A percentile compares a stretch with the other conserved stretches of the same genome.
phyloP scores from a whole-genome alignment of 1,140 invertebrate genomes.

The Penaeus chinensis region DNA sequence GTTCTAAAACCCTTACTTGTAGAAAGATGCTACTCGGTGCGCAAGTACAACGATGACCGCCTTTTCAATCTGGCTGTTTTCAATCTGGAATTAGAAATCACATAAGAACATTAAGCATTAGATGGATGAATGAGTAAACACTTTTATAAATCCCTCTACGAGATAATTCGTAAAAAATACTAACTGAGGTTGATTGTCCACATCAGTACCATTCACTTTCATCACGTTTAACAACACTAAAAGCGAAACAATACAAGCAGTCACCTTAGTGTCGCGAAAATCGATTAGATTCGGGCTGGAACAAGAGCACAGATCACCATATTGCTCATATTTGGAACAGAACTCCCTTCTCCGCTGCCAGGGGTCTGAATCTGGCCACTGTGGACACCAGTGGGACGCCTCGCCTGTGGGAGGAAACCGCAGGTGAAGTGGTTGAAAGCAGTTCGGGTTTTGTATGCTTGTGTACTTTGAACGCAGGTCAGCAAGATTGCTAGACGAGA shows the following conservation, averaged over 20 bases:
- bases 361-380: slow-evolving; percentile 7
- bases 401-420: not conserved
- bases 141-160: not conserved
- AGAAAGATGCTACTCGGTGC: slow-evolving; percentile 27
- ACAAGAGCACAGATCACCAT: slow-evolving; percentile 43
- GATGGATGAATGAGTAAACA: not conserved
- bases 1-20: slow-evolving; percentile 15
- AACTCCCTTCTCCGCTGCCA: slow-evolving; percentile 28
- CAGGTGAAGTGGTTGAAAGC: not conserved
- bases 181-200: too few relatives aligned
- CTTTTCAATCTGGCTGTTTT: slow-evolving; percentile 30
- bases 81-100: slow-evolving; percentile 1
- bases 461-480: too few relatives aligned
- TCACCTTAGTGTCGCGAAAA: not conserved
- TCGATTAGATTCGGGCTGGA: not conserved
- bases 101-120: not conserved
- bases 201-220: not conserved
- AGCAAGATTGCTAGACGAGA: too few relatives aligned
- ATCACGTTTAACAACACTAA: not conserved
- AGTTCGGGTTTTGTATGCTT: not conserved
- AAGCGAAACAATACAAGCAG: not conserved
- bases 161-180: too few relatives aligned
- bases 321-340: slow-evolving; percentile 36
- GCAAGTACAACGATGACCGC: slow-evolving; percentile 26
- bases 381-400: not conserved